These are phyloP conservation scores for Halcyon badia DNA, from an alignment of 2,797 vertebrate genomes.

Conservation along the genomic window DNA sequence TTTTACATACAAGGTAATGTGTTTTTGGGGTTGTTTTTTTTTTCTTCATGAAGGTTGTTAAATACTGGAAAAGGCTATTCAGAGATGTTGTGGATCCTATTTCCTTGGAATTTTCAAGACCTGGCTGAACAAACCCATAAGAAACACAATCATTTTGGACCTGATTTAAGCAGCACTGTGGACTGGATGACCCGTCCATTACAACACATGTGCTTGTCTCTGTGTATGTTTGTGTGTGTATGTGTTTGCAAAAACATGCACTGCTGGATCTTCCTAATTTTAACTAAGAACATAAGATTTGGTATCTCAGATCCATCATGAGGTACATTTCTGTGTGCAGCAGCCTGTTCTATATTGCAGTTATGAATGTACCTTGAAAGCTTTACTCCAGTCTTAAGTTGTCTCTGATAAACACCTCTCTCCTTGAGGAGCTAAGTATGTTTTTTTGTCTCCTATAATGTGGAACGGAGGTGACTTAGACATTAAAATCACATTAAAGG, in stretches of 20 bases:
- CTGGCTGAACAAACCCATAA: background rate
- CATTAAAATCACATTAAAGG: too few relatives aligned
- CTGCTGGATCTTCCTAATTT: background rate
- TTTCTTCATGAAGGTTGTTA: background rate
- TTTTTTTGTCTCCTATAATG: background rate
- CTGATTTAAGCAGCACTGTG: background rate
- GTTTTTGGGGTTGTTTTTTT: background rate
- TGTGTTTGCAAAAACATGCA: background rate
- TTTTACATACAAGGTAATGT: too few relatives aligned
- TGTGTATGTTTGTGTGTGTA: background rate
- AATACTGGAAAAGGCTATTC: background rate
- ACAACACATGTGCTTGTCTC: background rate
- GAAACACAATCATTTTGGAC: background rate
- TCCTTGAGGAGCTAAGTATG: background rate
- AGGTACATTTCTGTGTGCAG: background rate
- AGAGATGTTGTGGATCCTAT: background rate
- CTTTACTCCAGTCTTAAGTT: background rate
- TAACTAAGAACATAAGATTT: background rate
- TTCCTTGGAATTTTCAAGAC: background rate
- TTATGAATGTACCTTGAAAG: background rate
- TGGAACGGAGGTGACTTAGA: too few relatives aligned
- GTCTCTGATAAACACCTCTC: too few relatives aligned
- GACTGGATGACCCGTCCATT: background rate
- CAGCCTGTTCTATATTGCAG: too few relatives aligned
- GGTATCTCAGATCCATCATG: too few relatives aligned